These are phyloP conservation scores for Drosophila ficusphila DNA, from an alignment of 1,140 invertebrate genomes.

Conservation along the genomic window DNA sequence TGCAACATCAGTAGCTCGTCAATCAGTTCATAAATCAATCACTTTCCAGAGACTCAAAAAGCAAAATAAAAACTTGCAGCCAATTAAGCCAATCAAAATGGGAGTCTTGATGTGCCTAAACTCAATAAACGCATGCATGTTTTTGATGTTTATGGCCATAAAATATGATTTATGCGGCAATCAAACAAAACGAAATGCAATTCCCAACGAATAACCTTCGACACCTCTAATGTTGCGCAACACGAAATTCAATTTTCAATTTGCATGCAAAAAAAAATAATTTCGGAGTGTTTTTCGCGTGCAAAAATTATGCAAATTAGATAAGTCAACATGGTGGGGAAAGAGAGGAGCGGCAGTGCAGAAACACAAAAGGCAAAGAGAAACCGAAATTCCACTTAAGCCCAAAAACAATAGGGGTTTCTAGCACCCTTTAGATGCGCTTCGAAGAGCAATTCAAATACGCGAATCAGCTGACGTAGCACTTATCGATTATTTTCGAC, in stretches of 20 bases:
- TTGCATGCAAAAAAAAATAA: conserved; percentile 62
- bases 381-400: conserved; percentile 28
- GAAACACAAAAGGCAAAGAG: conserved; percentile 13
- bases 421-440: conserved; percentile 46
- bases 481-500: conserved; percentile 38
- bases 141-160: conserved; percentile 42
- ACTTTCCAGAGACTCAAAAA: conserved; percentile 7
- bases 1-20: conserved; percentile 50
- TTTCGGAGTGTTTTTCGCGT: conserved; percentile 67
- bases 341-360: background rate
- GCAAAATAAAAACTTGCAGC: conserved; percentile 18
- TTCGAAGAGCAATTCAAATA: conserved; percentile 35
- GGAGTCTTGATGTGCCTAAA: conserved; percentile 25
- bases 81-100: conserved; percentile 68
- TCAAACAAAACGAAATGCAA: conserved; percentile 18
- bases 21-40: conserved; percentile 67
- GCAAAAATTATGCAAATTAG: conserved; percentile 73
- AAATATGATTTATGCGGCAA: conserved; percentile 58
- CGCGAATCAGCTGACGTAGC: conserved; percentile 32
- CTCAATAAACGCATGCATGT: conserved; percentile 20
- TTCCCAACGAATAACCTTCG: conserved; percentile 50
- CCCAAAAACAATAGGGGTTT: conserved; percentile 32
- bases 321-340: conserved; percentile 23
- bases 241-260: conserved; percentile 75
- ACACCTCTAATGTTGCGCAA: conserved; percentile 63